phyloP scores from a whole-genome alignment of 2,113 vertebrate species.

The Melospiza georgiana region DNA sequence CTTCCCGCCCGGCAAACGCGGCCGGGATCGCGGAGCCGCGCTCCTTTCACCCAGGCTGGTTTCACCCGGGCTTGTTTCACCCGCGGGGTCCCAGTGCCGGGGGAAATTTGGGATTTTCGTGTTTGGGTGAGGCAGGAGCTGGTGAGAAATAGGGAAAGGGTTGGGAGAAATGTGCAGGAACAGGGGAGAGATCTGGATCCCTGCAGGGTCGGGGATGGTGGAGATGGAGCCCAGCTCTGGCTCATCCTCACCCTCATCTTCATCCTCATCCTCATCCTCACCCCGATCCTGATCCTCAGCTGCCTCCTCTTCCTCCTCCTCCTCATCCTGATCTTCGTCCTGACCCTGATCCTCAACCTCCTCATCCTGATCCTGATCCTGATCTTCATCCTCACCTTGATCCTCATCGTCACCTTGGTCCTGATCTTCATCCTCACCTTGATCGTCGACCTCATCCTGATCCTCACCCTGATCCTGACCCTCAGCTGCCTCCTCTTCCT shows the following conservation, averaged over 20 bases:
- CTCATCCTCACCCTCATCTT: not conserved
- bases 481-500: not conserved
- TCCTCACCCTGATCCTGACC: accelerated
- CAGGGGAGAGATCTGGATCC: not conserved
- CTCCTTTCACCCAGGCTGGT: too few species aligned
- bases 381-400: too few species aligned
- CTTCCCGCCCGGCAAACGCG: not conserved
- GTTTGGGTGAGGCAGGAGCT: not conserved
- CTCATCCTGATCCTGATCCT: too few species aligned
- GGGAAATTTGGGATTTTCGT: not conserved
- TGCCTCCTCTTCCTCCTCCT: not conserved
- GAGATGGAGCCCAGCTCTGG: not conserved
- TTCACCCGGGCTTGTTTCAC: too few species aligned
- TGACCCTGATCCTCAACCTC: not conserved
- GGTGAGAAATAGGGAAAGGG: not conserved
- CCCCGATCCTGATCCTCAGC: not conserved
- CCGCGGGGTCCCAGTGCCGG: too few species aligned
- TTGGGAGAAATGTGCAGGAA: not conserved
- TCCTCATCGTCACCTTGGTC: too few species aligned
- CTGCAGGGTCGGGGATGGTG: not conserved
- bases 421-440: too few species aligned
- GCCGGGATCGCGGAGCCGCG: not conserved
- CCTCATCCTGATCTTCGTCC: not conserved
- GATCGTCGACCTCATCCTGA: too few species aligned
- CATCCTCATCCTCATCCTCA: accelerated